These are phyloP conservation scores for Papilio polyxenes DNA, from an alignment of 1,140 invertebrate species.

Conservation along the genomic window DNA sequence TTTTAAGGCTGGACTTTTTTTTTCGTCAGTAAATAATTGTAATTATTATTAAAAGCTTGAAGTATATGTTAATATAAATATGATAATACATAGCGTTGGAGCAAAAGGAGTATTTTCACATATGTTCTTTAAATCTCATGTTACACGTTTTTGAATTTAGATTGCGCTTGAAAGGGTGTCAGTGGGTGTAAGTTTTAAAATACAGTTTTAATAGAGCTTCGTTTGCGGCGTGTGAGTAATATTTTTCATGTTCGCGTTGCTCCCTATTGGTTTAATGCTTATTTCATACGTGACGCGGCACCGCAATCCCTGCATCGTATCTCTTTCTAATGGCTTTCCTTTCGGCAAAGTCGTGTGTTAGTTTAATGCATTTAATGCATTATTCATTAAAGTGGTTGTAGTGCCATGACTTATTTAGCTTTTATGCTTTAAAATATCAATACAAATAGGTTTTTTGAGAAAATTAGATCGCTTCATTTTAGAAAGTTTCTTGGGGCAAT, in stretches of 20 bases:
- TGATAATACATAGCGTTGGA: neutral
- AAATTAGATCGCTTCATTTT: neutral
- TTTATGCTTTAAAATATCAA: neutral
- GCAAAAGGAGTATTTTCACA: slow-evolving; percentile 1
- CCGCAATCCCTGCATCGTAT: slow-evolving; percentile 55
- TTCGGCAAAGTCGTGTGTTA: slow-evolving; percentile 45
- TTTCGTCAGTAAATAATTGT: neutral
- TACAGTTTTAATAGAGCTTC: slow-evolving; percentile 65
- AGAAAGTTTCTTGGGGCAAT: neutral
- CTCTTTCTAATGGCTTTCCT: slow-evolving; percentile 61
- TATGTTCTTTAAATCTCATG: neutral
- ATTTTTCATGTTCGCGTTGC: slow-evolving; percentile 69
- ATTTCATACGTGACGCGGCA: slow-evolving; percentile 72
- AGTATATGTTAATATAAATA: neutral
- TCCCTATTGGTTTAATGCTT: slow-evolving; percentile 67
- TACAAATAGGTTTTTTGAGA: too few relatives aligned
- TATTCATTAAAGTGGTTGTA: slow-evolving; percentile 35
- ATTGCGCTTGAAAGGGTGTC: slow-evolving; percentile 42
- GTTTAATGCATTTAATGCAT: slow-evolving; percentile 47
- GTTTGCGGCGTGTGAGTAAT: slow-evolving; percentile 56
- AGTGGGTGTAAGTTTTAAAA: slow-evolving; percentile 51
- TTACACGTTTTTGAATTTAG: slow-evolving; percentile 13
- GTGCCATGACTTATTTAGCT: slow-evolving; percentile 14
- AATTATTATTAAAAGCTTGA: neutral
- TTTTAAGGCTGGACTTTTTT: too few relatives aligned